A percentile compares a stretch with the other conserved stretches of the same genome.
Evolutionary conservation across 2,888 invertebrate genomes (phyloP).

Genomic region (Galeopsomyia nigrocyanea): DNA sequence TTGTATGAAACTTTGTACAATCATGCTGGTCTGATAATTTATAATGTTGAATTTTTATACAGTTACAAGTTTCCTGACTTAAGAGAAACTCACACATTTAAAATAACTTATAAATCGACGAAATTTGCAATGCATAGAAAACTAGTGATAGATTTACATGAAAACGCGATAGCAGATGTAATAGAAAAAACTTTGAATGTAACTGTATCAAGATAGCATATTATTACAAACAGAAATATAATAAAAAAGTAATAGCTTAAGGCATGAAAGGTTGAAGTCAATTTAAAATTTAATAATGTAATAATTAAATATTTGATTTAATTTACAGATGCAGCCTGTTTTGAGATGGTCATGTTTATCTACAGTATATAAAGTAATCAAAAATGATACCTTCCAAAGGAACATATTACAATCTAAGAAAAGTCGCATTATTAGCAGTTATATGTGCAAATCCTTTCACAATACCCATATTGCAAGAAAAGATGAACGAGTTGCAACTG

Average conservation of each 20-base stretch:
- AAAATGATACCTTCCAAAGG: slow-evolving; percentile 13
- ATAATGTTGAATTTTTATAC: slow-evolving; percentile 59
- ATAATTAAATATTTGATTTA: slow-evolving; percentile 6
- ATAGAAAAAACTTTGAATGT: slow-evolving; percentile 54
- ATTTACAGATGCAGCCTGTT: slow-evolving; percentile 44
- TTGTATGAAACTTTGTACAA: slow-evolving; percentile 62
- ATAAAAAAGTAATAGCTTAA: too few species aligned
- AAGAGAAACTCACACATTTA: slow-evolving; percentile 60
- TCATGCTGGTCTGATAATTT: slow-evolving; percentile 61
- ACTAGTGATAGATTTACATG: slow-evolving; percentile 64
- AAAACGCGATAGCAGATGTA: slow-evolving; percentile 59
- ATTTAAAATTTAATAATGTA: slow-evolving; percentile 4
- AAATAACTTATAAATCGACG: slow-evolving; percentile 65
- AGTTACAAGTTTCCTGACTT: slow-evolving; percentile 57
- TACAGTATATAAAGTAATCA: slow-evolving; percentile 22
- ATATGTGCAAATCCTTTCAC: slow-evolving; percentile 50
- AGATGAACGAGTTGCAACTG: slow-evolving; percentile 48
- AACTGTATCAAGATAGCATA: slow-evolving; percentile 45
- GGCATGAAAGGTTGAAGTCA: slow-evolving; percentile 23
- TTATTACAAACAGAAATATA: not conserved
- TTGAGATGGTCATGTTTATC: slow-evolving; percentile 13
- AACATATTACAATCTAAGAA: slow-evolving; percentile 28
- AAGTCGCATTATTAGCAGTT: slow-evolving; percentile 31
- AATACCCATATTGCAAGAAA: slow-evolving; percentile 44
- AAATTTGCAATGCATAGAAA: slow-evolving; percentile 62